Evolutionary conservation across 2,888 invertebrate genomes (phyloP).

Genomic region (Heliconius sara): DNA sequence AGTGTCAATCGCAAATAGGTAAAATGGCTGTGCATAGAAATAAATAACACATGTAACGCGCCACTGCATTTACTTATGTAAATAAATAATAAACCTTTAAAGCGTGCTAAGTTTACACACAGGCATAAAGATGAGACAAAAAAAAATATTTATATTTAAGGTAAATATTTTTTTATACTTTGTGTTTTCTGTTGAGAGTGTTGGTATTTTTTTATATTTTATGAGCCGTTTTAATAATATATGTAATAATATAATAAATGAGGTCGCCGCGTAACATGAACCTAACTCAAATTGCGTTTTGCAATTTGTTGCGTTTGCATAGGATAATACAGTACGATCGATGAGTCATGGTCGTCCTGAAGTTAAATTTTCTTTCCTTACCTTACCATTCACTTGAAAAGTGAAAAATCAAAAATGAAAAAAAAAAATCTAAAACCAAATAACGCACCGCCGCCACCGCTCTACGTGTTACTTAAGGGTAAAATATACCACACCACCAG

Average conservation of each 20-base stretch:
- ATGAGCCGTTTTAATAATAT: not conserved
- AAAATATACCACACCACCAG: too few species aligned
- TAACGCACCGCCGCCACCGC: too few species aligned
- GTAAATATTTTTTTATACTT: not conserved
- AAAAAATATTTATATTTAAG: not conserved
- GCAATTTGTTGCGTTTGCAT: not conserved
- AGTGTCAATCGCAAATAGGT: not conserved
- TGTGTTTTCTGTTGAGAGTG: not conserved
- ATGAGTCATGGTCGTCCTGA: too few species aligned
- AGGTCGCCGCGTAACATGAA: not conserved
- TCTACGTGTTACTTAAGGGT: too few species aligned
- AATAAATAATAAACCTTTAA: conserved; percentile 10
- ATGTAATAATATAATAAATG: not conserved
- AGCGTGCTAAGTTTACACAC: not conserved
- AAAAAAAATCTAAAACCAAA: too few species aligned
- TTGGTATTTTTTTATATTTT: conserved; percentile 7
- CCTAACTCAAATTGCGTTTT: not conserved
- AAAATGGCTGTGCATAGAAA: not conserved
- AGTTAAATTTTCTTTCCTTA: too few species aligned
- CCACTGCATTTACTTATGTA: not conserved
- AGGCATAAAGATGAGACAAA: not conserved
- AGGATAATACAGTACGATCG: not conserved
- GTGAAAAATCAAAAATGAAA: too few species aligned
- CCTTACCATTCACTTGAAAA: too few species aligned
- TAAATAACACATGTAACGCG: not conserved